Base-by-base conservation (phyloP, 2,113 vertebrate genomes). In the Albula glossodonta region DNA sequence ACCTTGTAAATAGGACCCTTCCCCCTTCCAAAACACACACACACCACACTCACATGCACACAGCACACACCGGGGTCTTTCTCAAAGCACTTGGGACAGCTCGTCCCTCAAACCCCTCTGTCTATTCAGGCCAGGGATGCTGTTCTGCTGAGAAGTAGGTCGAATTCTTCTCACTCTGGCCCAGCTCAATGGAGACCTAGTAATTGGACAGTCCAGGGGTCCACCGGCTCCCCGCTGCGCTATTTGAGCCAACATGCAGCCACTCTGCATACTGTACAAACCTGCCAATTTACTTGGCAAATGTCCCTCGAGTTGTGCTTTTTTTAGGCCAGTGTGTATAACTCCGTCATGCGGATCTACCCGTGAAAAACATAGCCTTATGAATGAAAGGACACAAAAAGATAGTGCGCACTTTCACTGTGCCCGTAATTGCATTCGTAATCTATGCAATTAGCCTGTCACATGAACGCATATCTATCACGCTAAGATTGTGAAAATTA, bases 131-230 rank as follows among this genome's bases (percentile, higher is more conserved):
- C 90, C 93, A 94, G 91, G 88, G 86, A 89, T 87, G 93, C 93
- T 93, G 31, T 93, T 94, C 93, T 93, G 87, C 90, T 90, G 91
- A 94, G 93, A 95, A 95, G 91, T 95, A 94, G 95, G 95, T 92
- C 94, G 92, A 93, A 93, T 94, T 93, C 93, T 93, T 94, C 93
- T 94, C 93, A 94, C 91, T 93, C 91, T 93, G 82, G 31, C 78
- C 94, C 92, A 93, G 91, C 93, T 92, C 94, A 94, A 95, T 90
- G 88, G 41, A 88, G 91, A 87, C 92, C 91, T 93, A 92, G 90
- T 95, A 95, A 94, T 93, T 94, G 93, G 93, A 93, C 92, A 91
- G 92, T 90, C 90, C 90, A 92, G 90, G 92, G 88, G 90, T 90
- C 89, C 89, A 91, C 86, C 90, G 90, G 90, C 90, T 92, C 91